Base-by-base conservation (phyloP, 2,888 invertebrate species). In the Pollenia amentaria region DNA sequence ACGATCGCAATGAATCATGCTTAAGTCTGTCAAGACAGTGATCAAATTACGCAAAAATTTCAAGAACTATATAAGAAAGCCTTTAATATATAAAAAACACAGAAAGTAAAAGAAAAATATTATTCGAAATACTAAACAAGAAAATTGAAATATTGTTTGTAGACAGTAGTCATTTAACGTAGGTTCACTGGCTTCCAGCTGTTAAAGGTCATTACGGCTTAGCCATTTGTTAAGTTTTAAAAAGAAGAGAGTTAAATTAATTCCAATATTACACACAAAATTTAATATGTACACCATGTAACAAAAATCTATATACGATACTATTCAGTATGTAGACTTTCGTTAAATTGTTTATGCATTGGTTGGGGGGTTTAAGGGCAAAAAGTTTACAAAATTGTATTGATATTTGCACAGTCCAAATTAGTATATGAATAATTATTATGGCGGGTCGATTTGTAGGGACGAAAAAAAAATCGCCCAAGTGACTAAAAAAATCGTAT, bases 1-100 rank as follows among this genome's bases (percentile, higher is more conserved):
- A 65, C 21, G 9, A 44, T 21, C 16, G 46, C 12, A 38, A 67
- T 67, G 77, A 77, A 16, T 67, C 65, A 76, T 65, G 6, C 12
- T 21, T 55, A 65, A 9, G 44, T 55, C 16, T 46, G 14, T 3
- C 6, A 65, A 64, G n/a, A 11, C 9, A 65, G 46, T 64, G 42
- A 67, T 67, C 42, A 65, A 67, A 77, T 53, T 55, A 18, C 44
- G 29, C 29, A 44, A 77, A 55, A 12, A 55, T 76, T 38, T n/a
- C 3, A 65, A 21, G 46, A n/a, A 65, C 11, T 53, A 53, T 2
- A 16, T 8, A 29, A 65, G 6, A 65, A 65, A 65, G 29, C 29
- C 29, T 29, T 16, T 16, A 69, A 11, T 12, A 64, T 0, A 44
- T 8, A 40, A 38, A 51, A 48, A 10, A 29, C 2, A 46, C n/a